Base-by-base conservation (phyloP, 2,888 invertebrate genomes). In the Trissolcus japonicus region DNA sequence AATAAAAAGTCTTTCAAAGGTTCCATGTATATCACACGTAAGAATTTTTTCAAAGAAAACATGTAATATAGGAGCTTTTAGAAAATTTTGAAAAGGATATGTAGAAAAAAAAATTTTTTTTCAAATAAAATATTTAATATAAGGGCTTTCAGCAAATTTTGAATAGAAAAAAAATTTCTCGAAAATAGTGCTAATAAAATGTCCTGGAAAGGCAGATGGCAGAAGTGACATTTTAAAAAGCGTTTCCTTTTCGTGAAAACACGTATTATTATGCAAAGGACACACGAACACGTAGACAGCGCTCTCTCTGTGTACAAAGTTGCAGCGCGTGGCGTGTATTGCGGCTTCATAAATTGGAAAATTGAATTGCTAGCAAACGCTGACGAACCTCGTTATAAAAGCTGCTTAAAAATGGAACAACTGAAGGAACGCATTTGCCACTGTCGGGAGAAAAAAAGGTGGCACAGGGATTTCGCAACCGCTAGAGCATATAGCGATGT, bases 301-400 rank as follows among this genome's bases (percentile, higher is more conserved):
- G 51, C 16, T 41, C 53, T 19, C 60, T 14, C 55, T 61, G 67
- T 67, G 55, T 65, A 76, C 50, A 65, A 68, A 69, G 75, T 68
- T 46, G 69, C 69, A 69, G 60, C 50, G 69, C 69, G 60, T 56
- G 75, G 76, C 51, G 55, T 65, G 71, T 71, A 61, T 76, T 71
- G 76, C 71, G 71, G 71, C 71, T 56, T 71, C 66, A 71, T 76
- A 71, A 76, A 76, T 76, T 76, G 71, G 62, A 76, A 76, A 71
- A 76, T 71, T 76, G 76, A 76, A 76, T 76, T 76, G 25, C 61
- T 29, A 65, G 56, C 50, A 48, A 76, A 62, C 60, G 69, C 69
- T 66, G 71, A 76, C 76, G 66, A 48, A 66, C 56, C 66, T 71
- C 71, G 71, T 76, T 76, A 71, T 66, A 35, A 76, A 76, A 76